Evolutionary conservation across 2,113 vertebrate genomes (phyloP), one percentile per base, ranked within the genome.

Genomic region (Apus apus): DNA sequence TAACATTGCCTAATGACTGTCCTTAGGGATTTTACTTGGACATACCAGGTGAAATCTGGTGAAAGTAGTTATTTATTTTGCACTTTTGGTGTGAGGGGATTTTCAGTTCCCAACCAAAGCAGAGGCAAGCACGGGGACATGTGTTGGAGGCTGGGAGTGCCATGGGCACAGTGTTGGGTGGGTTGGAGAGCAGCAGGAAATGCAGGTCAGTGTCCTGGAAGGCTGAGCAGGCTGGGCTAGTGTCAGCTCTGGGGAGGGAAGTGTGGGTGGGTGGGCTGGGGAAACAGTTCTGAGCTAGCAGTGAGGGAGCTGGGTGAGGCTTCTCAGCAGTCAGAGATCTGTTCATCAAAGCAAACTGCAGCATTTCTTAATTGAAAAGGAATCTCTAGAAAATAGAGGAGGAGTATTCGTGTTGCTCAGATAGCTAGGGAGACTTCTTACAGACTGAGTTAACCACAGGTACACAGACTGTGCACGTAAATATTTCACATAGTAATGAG

Each of bases 1-100:
- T 96, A 97, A 97, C 93, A 90, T 22, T 81, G 74, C 84, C 95
- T 97, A 96, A 96, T 94, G 90, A 96, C 30, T 83, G 51, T 91
- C 93, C 32, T 26, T 23, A 12, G 93, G 91, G 93, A 91, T 76
- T 93, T 78, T 57, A 4, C 32, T 90, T 76, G 60, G 67, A 66
- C 77, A 38, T 18, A 60, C 14, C 4, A 6, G 71, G 80, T 94
- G 82, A 94, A 94, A 64, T 70, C 23, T 91, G 95, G 78, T 64
- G 66, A 30, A 21, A 56, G 51, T 25, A 27, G 66, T 3, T 56
- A 57, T 56, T 6, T 10, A 2, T 15, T 66, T 13, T 29, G 53
- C 38, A 74, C 4, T n/a, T 51, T 26, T 22, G n/a, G 22, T 6
- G 48, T 30, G 22, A 70, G 23, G 75, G 68, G 26, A 36, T 20